Evolutionary conservation across 2,888 invertebrate genomes (phyloP), one percentile per base, ranked within the genome.

Genomic region (Sthenelais limicola): DNA sequence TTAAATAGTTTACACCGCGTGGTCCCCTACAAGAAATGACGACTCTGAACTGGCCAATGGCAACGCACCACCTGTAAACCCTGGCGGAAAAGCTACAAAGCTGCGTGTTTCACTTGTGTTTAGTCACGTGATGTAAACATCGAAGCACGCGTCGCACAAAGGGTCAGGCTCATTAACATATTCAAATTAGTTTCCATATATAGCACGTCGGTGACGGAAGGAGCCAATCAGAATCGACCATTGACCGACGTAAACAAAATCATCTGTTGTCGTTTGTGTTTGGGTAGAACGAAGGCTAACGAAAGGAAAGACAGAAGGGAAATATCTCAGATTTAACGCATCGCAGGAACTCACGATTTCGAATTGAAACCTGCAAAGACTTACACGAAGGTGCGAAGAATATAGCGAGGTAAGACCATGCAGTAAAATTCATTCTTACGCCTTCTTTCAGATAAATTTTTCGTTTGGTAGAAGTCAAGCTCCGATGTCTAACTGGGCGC

Each of bases 181-280:
- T 67, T 67, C 67, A 28, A 28, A 67, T 67, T 67, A 67, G 67
- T 67, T 67, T 28, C 67, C 47, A 67, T 24, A 67, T 67, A 43
- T 67, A 67, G 67, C 3, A 15, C 21, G 47, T 47, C 43, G 43
- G 38, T 43, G 47, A 38, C 28, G 24, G 35, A 15, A 28, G 38
- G 24, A 30, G 47, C 67, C 67, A 67, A 67, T 67, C 47, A 67
- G 67, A 54, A 54, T 21, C 54, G 24, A 7, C 54, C 30, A 54
- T 54, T 32, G 54, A 54, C 30, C 54, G 54, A 54, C 54, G 54
- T 54, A 54, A 54, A 54, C 54, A 54, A 54, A 54, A 54, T 54
- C 54, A 21, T 26, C 54, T 54, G 54, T 54, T 54, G 54, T 28
- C 54, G 30, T 54, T 54, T 28, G 54, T 24, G 54, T 54, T 54